Evolutionary conservation across 2,113 vertebrate genomes (phyloP), one percentile per base, ranked within the genome.

Genomic region (Neodontobutis hainanensis): DNA sequence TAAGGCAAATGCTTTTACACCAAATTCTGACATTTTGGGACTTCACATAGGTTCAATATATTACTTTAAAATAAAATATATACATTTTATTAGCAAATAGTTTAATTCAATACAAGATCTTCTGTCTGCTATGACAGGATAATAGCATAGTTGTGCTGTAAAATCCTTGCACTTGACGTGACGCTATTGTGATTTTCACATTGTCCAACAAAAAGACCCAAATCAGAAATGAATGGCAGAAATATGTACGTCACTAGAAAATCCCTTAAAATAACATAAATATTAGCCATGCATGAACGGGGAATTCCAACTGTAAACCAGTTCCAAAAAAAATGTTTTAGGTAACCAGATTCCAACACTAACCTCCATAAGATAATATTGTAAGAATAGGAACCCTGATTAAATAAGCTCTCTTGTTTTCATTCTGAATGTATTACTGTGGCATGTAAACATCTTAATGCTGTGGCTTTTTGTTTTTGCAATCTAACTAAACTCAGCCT

Each of bases 1-100:
- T 73, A 46, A 66, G 60, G 16, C 68, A 61, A 50, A 62, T 77
- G 65, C 55, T 69, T 56, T 36, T 58, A n/a, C 61, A 38, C 35
- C 38, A 40, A 40, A 40, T 6, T 5, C 38, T 40, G 32, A 4
- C 35, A 55, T 15, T 55, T 11, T 19, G 51, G 0, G 15, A 6
- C 6, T 11, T 8, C 19, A 55, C 9, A 11, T 14, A 14, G 8
- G 12, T 11, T 11, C 1, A 46, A 14, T 12, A 12, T 36, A 55
- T 55, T 11, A 27, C 19, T 38, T 36, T 15, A 36, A 55, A n/a
- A 6, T 11, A 12, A 38, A 14, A 7, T 40, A 8, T 40, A 40
- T 8, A 14, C 5, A 8, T 55, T 36, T 55, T 6, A n/a, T 55
- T 36, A 15, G 4, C 12, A 55, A 27, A 27, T 27, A 27, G 19